Percentiles rank a stretch among this genome's conserved stretches.
Conservation (phyloP, 2,888 invertebrate genomes). For the Lasius platythorax region DNA sequence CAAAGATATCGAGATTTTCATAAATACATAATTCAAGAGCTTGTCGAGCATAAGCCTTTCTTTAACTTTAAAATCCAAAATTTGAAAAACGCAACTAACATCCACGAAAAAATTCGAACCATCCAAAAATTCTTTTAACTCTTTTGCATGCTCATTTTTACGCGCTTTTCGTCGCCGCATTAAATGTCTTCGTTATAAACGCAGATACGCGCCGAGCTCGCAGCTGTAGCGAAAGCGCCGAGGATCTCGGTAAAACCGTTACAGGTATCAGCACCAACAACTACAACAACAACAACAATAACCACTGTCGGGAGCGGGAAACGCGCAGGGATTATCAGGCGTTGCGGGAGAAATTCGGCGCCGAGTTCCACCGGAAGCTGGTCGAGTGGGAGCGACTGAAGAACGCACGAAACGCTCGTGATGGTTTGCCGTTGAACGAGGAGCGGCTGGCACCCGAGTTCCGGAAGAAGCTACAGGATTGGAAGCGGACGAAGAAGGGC, state of each 20-base stretch:
- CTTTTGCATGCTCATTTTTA: not conserved
- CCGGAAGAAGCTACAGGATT: slow-evolving; percentile 94
- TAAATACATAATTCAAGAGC: not conserved
- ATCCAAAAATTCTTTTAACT: not conserved
- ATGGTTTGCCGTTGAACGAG: slow-evolving; percentile 86
- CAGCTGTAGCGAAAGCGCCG: slow-evolving; percentile 79
- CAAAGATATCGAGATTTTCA: not conserved
- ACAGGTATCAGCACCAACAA: slow-evolving; percentile 42
- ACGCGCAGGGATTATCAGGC: slow-evolving; percentile 91
- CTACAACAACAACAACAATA: slow-evolving; percentile 21
- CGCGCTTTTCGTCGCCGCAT: slow-evolving; percentile 35
- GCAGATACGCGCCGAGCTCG: slow-evolving; percentile 60
- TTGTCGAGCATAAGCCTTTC: not conserved
- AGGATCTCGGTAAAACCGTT: slow-evolving; percentile 74
- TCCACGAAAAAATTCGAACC: not conserved
- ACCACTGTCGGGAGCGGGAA: slow-evolving; percentile 86
- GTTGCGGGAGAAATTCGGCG: slow-evolving; percentile 91
- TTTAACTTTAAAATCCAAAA: not conserved
- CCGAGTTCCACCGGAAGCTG: slow-evolving; percentile 92
- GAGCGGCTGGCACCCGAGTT: slow-evolving; percentile 93
- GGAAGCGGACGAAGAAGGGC: slow-evolving; percentile 91
- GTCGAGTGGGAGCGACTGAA: slow-evolving; percentile 88
- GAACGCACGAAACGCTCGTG: slow-evolving; percentile 59
- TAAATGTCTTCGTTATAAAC: slow-evolving; percentile 48
- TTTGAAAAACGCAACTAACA: not conserved